A percentile compares a stretch with the other conserved stretches of the same genome.
These are phyloP conservation scores for Diogma glabrata DNA, from an alignment of 2,888 invertebrate species.

Conservation along the genomic window DNA sequence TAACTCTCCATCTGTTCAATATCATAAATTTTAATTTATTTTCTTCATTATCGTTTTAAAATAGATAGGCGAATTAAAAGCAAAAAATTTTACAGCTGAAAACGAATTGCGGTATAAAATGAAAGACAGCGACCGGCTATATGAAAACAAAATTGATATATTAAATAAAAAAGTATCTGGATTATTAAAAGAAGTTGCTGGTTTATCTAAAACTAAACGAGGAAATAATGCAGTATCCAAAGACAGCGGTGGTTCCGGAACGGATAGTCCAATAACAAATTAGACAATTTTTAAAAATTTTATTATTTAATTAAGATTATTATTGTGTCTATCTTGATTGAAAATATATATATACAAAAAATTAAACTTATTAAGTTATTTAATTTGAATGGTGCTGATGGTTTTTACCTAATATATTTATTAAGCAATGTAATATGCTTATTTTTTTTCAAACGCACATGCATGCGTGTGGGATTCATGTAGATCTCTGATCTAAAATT, in stretches of 20 bases:
- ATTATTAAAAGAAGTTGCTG: conserved; percentile 75
- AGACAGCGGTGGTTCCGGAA: conserved; percentile 64
- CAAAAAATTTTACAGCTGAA: conserved; percentile 79
- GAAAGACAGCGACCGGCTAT: conserved; percentile 66
- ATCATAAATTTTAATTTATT: neutral
- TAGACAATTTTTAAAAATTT: no score
- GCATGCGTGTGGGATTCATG: no score
- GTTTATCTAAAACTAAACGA: conserved; percentile 47
- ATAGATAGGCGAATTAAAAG: conserved; percentile 90
- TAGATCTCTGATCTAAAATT: no score
- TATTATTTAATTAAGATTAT: no score
- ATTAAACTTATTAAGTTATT: no score
- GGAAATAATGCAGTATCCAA: conserved; percentile 31
- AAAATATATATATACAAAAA: no score
- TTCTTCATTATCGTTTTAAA: neutral
- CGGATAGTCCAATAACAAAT: conserved; percentile 64
- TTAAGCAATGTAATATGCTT: no score
- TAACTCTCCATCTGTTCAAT: neutral
- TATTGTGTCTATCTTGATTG: no score
- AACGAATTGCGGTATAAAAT: conserved; percentile 76
- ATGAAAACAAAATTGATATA: conserved; percentile 64
- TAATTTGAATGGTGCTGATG: no score
- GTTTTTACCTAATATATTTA: no score
- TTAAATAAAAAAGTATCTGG: conserved; percentile 71
- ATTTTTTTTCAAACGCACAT: no score